Conservation (phyloP, 2,113 vertebrate species). For the Urocitellus parryii region DNA sequence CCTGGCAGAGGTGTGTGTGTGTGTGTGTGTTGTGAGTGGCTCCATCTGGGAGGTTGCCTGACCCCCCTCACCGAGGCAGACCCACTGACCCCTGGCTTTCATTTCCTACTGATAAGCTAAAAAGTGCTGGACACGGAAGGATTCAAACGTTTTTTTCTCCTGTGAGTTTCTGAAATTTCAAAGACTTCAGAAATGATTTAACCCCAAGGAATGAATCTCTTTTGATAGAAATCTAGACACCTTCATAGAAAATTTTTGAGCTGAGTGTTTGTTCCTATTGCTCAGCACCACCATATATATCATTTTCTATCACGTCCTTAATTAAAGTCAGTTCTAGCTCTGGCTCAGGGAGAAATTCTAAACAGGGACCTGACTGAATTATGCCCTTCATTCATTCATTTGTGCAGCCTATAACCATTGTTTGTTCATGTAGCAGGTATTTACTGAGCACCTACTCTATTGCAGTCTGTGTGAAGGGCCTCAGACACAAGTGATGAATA, state of each 20-base stretch:
- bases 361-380: not conserved
- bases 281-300: not conserved
- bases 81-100: not conserved
- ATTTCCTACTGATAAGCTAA: not conserved
- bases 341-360: not conserved
- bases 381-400: not conserved
- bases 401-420: not conserved
- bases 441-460: constrained; percentile 47
- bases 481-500: not conserved
- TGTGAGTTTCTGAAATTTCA: not conserved
- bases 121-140: not conserved
- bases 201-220: not conserved
- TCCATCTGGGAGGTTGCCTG: rapidly evolving
- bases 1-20: rapidly evolving
- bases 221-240: not conserved
- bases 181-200: constrained; percentile 18
- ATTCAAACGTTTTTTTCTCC: not conserved
- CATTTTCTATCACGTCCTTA: not conserved
- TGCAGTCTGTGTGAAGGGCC: not conserved
- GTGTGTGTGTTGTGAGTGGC: not conserved
- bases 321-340: not conserved
- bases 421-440: not conserved
- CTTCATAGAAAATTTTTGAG: not conserved
- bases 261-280: not conserved
- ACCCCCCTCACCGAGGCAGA: not conserved